Evolutionary conservation across 1,140 invertebrate species (phyloP).

Genomic region (Neotoxoptera formosana): DNA sequence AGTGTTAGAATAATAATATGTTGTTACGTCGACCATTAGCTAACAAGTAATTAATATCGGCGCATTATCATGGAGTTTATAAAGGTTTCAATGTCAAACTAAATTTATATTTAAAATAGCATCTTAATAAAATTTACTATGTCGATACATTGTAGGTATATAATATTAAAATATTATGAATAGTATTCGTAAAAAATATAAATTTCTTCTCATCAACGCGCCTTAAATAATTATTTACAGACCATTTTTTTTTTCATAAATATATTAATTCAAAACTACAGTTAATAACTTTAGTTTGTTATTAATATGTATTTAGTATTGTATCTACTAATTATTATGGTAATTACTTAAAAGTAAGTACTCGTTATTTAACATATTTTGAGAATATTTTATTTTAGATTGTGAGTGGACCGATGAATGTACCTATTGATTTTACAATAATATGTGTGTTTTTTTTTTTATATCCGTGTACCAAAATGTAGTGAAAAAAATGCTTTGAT

Average conservation of each 20-base stretch:
- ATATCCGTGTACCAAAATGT: too few species aligned
- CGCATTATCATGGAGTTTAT: not conserved
- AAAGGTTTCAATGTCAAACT: constrained; percentile 28
- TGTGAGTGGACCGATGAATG: too few species aligned
- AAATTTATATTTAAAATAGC: not conserved
- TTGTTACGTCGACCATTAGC: constrained; percentile 27
- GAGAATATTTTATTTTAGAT: too few species aligned
- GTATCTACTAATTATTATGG: too few species aligned
- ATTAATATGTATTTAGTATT: too few species aligned
- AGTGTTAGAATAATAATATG: not conserved
- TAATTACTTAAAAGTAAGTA: too few species aligned
- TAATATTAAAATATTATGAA: not conserved
- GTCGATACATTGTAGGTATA: not conserved
- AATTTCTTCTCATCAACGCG: not conserved
- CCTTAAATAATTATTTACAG: not conserved
- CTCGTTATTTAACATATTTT: too few species aligned
- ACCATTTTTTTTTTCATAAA: not conserved
- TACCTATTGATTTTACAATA: too few species aligned
- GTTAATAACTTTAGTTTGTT: too few species aligned
- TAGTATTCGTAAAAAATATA: not conserved
- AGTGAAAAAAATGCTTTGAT: too few species aligned
- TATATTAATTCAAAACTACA: not conserved
- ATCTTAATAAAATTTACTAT: not conserved
- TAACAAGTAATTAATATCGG: constrained; percentile 15
- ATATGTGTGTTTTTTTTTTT: too few species aligned